Evolutionary conservation across 2,113 vertebrate genomes (phyloP), one percentile per base, ranked within the genome.

Genomic region (Mesocricetus auratus): DNA sequence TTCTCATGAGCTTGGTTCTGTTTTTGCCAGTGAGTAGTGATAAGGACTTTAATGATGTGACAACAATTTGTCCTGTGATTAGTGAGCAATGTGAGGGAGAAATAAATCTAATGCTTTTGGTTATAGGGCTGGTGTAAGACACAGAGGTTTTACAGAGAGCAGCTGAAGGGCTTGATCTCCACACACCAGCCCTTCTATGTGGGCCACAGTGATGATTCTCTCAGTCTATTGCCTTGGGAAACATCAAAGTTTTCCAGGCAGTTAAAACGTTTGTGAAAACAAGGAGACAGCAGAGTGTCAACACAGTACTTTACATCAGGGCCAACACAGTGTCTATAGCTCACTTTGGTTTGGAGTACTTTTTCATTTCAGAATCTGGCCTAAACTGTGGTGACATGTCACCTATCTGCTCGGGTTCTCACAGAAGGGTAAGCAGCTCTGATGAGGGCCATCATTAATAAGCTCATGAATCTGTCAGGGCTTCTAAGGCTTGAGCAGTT

Each of bases 351-450:
- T 31, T n/a, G 33, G 45, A 26, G 6, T 31, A 13, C 73, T 39
- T 85, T 90, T 92, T 90, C 24, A 56, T 95, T 91, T 96, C 21
- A n/a, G 22, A 42, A 45, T 90, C 56, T 93, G 56, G 73, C 21
- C 13, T 62, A 58, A 87, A 56, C 42, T 22, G 42, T 7, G 7
- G 31, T 33, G 62, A 75, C 39, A 68, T 77, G 36, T 39, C 19
- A 47, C n/a, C 22, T 94, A 31, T 47, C 47, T 50, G 7, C 16
- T 36, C 19, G 45, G 42, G 45, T 50, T 88, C 33, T 4, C 21
- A 0, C 17, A 58, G 74, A 94, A 69, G 13, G 11, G 7, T 11
- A 33, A 82, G 60, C 58, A n/a, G 0, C 12, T 93, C 78, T 17
- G 36, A 62, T 53, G 22, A 94, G 82, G 42, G 33, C 1, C 47